Evolutionary conservation across 2,888 invertebrate species (phyloP), one percentile per base, ranked within the genome.

Genomic region (Euclidia mi): DNA sequence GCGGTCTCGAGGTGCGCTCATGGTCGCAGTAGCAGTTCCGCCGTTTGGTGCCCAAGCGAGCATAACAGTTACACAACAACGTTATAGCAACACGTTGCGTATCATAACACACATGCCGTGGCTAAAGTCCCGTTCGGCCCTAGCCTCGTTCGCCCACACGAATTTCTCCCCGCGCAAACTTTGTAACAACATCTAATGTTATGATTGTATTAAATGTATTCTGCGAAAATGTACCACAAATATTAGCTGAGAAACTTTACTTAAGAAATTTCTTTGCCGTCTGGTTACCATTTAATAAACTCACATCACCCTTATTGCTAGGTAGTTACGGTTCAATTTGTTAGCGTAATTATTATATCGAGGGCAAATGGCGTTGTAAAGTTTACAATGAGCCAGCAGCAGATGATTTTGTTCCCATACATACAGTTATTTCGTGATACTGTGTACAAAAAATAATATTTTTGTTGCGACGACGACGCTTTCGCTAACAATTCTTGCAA

Each of bases 181-280:
- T 82, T 65, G 72, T 71, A 82, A 83, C 84, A 85, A 86, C 87
- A 84, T 82, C 83, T 78, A n/a, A n/a, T n/a, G 85, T 88, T 88
- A 83, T 88, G 87, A 85, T 88, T 87, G 85, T 85, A 88, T 87
- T 87, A 87, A 88, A 86, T 82, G 81, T 85, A 81, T 86, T 85
- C 83, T 76, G 66, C 77, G 85, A 86, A 87, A 88, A 87, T 83
- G 82, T 85, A 84, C 83, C 83, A 77, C 86, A 87, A 88, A 87
- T 87, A 87, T 88, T 86, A 87, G 85, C 86, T 81, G 76, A 84
- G 85, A 83, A 88, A 87, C 86, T 87, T 87, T 77, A 73, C 82
- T 80, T 78, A 75, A 80, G 80, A 82, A 76, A 73, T 79, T 80
- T 76, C 60, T 65, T 72, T 76, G 65, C 65, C 57, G 50, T 45